Conservation (phyloP, 2,113 vertebrate genomes). For the Chamaetylas fuelleborni region DNA sequence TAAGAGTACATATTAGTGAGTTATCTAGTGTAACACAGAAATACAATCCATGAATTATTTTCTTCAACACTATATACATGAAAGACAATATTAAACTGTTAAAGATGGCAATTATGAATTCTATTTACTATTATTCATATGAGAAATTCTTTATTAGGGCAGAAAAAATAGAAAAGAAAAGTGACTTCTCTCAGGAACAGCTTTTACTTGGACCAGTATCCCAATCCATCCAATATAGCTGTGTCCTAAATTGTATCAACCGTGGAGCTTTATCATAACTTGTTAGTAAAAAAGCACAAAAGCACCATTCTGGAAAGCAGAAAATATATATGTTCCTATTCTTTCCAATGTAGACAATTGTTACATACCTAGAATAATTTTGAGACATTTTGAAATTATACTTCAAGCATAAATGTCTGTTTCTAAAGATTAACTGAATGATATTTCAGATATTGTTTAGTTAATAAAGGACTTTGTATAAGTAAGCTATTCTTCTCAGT, state of each 20-base stretch:
- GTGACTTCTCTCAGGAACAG: background rate
- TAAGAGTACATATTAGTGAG: background rate
- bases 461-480: background rate
- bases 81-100: background rate
- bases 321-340: background rate
- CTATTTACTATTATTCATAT: background rate
- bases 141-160: background rate
- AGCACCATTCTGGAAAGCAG: background rate
- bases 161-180: background rate
- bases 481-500: background rate
- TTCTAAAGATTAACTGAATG: background rate
- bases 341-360: background rate
- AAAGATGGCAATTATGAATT: background rate
- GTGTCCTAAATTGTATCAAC: background rate
- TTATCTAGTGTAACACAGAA: background rate
- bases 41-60: background rate
- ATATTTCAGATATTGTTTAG: background rate
- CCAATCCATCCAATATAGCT: background rate
- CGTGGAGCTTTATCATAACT: background rate
- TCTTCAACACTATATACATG: background rate
- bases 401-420: background rate
- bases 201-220: background rate
- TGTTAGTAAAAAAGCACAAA: background rate
- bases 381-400: background rate
- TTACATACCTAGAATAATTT: background rate